Evolutionary conservation across 2,888 invertebrate genomes (phyloP).

Genomic region (Synergus itoensis): DNA sequence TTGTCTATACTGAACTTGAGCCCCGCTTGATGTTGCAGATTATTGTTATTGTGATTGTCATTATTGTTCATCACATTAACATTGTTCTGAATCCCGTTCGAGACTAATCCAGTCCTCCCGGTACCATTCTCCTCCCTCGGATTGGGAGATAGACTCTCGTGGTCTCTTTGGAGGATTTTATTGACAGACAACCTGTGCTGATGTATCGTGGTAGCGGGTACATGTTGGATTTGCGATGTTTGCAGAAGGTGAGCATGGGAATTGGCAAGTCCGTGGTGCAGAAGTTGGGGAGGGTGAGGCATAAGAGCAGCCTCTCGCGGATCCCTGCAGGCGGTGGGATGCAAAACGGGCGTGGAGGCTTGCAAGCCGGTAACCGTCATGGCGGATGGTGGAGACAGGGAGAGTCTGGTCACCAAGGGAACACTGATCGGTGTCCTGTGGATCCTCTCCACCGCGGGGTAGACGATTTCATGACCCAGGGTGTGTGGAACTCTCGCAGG

Average conservation of each 20-base stretch:
- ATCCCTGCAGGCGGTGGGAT: conserved; percentile 67
- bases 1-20: conserved; percentile 87
- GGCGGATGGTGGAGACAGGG: conserved; percentile 77
- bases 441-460: conserved; percentile 69
- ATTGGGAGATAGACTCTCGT: conserved; percentile 62
- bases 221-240: conserved; percentile 69
- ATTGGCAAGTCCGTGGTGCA: conserved; percentile 61
- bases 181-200: conserved; percentile 72
- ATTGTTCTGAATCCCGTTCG: conserved; percentile 52
- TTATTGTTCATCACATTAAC: conserved; percentile 72
- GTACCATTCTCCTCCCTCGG: conserved; percentile 61
- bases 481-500: conserved; percentile 60
- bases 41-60: conserved; percentile 77
- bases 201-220: conserved; percentile 63
- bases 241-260: conserved; percentile 65
- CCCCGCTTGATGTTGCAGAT: conserved; percentile 72
- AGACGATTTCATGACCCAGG: conserved; percentile 68
- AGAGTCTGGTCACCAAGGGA: conserved; percentile 70
- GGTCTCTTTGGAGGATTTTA: conserved; percentile 69
- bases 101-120: conserved; percentile 50
- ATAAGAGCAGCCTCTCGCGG: conserved; percentile 63
- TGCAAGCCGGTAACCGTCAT: conserved; percentile 70
- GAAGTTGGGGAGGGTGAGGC: conserved; percentile 65
- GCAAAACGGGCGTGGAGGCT: conserved; percentile 65
- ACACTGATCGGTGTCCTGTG: conserved; percentile 70